Percentiles rank a stretch among this genome's conserved stretches.
Conservation (phyloP, 2,113 vertebrate genomes). For the Nansenia antarctica region DNA sequence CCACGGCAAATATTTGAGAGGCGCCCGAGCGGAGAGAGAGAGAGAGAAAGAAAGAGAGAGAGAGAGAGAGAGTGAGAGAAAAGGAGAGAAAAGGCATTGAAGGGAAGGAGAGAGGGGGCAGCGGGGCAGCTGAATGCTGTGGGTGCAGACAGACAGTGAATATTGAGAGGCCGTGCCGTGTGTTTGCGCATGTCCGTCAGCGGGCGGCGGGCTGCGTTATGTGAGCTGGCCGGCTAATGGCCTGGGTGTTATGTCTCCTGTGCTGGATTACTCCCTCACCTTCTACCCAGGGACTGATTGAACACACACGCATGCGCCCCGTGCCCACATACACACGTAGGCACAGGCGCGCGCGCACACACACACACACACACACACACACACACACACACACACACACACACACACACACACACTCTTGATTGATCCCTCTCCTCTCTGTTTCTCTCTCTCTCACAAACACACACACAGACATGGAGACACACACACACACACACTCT, state of each 20-base stretch:
- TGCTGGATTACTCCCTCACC: slow-evolving; percentile 52
- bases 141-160: slow-evolving; percentile 42
- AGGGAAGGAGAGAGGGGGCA: not conserved
- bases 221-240: slow-evolving; percentile 62
- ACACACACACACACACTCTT: too few relatives aligned
- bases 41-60: slow-evolving; percentile 46
- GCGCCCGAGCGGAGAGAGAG: slow-evolving; percentile 45
- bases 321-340: too few relatives aligned
- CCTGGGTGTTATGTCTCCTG: slow-evolving; percentile 62
- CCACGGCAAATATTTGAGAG: slow-evolving; percentile 69
- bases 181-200: slow-evolving; percentile 69
- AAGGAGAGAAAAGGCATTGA: not conserved
- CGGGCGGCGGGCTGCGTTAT: slow-evolving; percentile 54
- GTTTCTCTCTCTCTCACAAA: too few relatives aligned
- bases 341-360: too few relatives aligned
- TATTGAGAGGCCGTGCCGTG: slow-evolving; percentile 51
- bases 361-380: too few relatives aligned
- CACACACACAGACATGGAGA: too few relatives aligned
- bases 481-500: too few relatives aligned
- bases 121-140: slow-evolving; percentile 42
- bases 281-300: slow-evolving; percentile 50
- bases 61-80: not conserved
- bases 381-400: too few relatives aligned
- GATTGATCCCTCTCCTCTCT: too few relatives aligned
- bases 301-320: slow-evolving; percentile 31